Percentiles rank a stretch among this genome's conserved stretches.
phyloP scores from a whole-genome alignment of 2,888 invertebrate genomes.

The Tetanocera ferruginea region DNA sequence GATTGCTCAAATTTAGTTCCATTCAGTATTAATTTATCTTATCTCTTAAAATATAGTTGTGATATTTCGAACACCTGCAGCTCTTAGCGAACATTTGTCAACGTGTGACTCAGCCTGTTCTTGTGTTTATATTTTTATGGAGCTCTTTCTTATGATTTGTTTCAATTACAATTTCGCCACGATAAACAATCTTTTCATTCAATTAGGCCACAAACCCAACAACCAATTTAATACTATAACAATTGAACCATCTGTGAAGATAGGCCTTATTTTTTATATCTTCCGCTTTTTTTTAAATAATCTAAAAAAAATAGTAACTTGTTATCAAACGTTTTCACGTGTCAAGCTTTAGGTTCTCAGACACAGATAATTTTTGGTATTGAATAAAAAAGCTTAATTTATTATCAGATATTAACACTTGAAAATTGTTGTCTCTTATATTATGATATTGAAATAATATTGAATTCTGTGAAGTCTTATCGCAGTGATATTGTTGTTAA shows the following conservation, averaged over 20 bases:
- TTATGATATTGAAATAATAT: too few relatives aligned
- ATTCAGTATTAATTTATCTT: constrained; percentile 52
- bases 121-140: too few relatives aligned
- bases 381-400: too few relatives aligned
- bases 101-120: neutral
- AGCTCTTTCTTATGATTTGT: neutral
- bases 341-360: neutral
- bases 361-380: neutral
- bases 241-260: too few relatives aligned
- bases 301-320: neutral
- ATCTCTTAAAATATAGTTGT: constrained; percentile 47
- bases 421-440: too few relatives aligned
- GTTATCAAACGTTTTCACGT: neutral
- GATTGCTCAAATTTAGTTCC: neutral
- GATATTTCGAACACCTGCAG: constrained; percentile 57
- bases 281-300: too few relatives aligned
- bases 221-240: too few relatives aligned
- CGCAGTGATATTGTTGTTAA: too few relatives aligned
- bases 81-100: neutral
- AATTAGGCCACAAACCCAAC: neutral
- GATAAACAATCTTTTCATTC: neutral
- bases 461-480: too few relatives aligned
- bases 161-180: neutral
- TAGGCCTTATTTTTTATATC: too few relatives aligned
- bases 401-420: too few relatives aligned